Base-by-base conservation (phyloP, 2,888 invertebrate species). In the Invenusta paracnida region DNA sequence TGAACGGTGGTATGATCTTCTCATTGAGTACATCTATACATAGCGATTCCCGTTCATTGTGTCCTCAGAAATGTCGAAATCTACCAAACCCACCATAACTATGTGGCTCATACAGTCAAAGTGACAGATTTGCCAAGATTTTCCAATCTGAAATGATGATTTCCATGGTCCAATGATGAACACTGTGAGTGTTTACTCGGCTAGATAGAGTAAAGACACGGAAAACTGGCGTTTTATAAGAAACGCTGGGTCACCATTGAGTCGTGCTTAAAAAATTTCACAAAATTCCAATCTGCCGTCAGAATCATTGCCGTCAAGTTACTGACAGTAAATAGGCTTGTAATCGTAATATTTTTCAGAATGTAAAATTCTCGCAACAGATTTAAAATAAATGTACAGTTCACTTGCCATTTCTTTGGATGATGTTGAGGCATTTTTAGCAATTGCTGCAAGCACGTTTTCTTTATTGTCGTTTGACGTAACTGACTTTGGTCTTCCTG, bases 11-110 rank as follows among this genome's bases (percentile, higher is more conserved):
- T 82, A 5, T 29, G 82, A 82, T 82, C 82, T 82, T 82, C 29
- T 82, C 82, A 30, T 82, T 82, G 82, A 82, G 82, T 27, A 82
- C 82, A 82, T 82, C 82, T 82, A n/a, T n/a, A 30, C 82, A 82
- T 27, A 29, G 29, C 79, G 79, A 79, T 79, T 79, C 79, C 79
- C 79, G n/a, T 79, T 79, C 79, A 66, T 66, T 17, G 66, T 66
- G 79, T 79, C 79, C 79, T 79, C 79, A 2, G n/a, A 79, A 79
- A 79, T 79, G 79, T 79, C 79, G n/a, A 79, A 79, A 27, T 27
- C 29, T 79, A 79, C 29, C 79, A 79, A n/a, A 79, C 79, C 79
- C 79, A 27, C 79, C 79, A 79, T 79, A 79, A 79, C 79, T 79
- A 79, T 25, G 29, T 25, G 79, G 11, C 5, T 5, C n/a, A 11